Evolutionary conservation across 2,888 invertebrate genomes (phyloP).

Genomic region (Sinhomidia bicolor): DNA sequence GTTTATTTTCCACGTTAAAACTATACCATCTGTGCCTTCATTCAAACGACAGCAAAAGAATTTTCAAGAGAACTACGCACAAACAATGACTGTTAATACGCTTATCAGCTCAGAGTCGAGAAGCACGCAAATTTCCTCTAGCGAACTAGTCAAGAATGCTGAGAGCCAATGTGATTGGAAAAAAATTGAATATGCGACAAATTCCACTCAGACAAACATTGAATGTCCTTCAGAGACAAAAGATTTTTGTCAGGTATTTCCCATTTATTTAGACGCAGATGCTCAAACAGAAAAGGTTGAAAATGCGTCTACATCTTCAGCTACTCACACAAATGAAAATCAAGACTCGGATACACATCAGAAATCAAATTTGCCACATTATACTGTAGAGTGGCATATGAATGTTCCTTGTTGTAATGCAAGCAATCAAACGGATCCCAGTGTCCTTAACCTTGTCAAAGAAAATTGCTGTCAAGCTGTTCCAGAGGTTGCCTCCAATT

Average conservation of each 20-base stretch:
- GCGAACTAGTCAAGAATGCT: not conserved
- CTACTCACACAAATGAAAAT: not conserved
- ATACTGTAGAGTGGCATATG: constrained; percentile 30
- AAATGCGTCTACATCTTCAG: not conserved
- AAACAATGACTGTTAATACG: not conserved
- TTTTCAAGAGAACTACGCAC: not conserved
- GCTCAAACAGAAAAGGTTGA: not conserved
- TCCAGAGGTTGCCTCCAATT: not conserved
- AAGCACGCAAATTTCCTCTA: not conserved
- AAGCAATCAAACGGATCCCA: constrained; percentile 12
- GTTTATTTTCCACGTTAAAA: not conserved
- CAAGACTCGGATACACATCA: not conserved
- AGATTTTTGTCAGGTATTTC: constrained; percentile 4
- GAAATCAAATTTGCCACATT: not conserved
- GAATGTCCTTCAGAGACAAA: not conserved
- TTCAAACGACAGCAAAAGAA: not conserved
- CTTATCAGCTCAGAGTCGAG: not conserved
- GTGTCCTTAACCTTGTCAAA: not conserved
- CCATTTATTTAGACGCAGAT: not conserved
- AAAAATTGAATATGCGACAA: not conserved
- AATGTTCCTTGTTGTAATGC: not conserved
- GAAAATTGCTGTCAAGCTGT: constrained; percentile 3
- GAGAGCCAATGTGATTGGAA: not conserved
- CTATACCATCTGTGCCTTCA: not conserved
- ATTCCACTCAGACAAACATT: not conserved